These are phyloP conservation scores for Idaea straminata DNA, from an alignment of 2,888 invertebrate species.

Conservation along the genomic window DNA sequence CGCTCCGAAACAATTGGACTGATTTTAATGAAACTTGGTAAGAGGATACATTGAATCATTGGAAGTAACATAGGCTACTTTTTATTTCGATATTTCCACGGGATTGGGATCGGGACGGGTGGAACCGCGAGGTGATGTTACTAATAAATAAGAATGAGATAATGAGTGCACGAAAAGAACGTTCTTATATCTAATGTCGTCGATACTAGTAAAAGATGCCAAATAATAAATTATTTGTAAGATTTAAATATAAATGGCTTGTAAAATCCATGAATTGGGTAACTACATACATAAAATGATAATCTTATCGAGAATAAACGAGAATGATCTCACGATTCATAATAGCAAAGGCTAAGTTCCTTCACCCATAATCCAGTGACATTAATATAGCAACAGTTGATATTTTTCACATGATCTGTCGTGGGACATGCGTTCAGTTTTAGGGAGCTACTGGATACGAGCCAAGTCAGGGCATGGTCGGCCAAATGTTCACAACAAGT, in stretches of 20 bases:
- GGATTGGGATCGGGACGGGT: too few species aligned
- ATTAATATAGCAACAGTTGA: background rate
- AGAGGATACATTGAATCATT: too few species aligned
- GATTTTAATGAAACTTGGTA: too few species aligned
- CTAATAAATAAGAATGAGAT: too few species aligned
- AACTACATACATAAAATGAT: background rate
- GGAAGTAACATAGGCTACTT: too few species aligned
- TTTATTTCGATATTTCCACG: too few species aligned
- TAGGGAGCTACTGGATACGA: background rate
- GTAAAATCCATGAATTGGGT: background rate
- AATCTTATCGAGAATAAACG: background rate
- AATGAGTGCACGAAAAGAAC: background rate
- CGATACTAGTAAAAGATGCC: background rate
- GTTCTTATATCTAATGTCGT: background rate
- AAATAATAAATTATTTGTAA: background rate
- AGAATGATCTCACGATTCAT: background rate
- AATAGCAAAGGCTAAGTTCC: background rate
- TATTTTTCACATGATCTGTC: background rate
- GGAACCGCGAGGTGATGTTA: too few species aligned
- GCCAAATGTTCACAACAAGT: slow-evolving; percentile 1
- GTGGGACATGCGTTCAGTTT: background rate
- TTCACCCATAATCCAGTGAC: background rate
- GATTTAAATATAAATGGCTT: background rate
- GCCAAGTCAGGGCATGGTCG: background rate
- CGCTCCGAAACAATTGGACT: too few species aligned